Evolutionary conservation across 2,888 invertebrate species (phyloP), one percentile per base, ranked within the genome.

Genomic region (Fragum sueziense): DNA sequence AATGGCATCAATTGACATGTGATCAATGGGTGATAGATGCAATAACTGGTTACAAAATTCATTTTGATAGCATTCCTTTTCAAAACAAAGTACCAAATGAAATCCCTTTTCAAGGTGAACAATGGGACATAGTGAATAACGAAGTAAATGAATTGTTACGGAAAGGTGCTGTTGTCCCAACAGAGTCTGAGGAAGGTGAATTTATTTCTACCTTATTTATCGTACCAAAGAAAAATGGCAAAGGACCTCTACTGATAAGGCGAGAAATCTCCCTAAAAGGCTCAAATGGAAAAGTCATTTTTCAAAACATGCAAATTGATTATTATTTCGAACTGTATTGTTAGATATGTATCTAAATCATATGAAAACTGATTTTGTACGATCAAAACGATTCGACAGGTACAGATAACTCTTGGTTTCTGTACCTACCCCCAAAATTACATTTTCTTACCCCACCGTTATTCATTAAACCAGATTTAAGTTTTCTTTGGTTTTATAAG

Each of bases 41-140:
- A 29, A 47, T 78, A 25, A 25, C 47, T 4, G 78, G 78, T 57
- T 78, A 78, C 51, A 54, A 51, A 29, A 74, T 74, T 65, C 27
- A 74, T 65, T 74, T 78, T 70, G 70, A 70, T 29, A 52, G 34
- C 4, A 2, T 29, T 25, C 74, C 69, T 17, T 34, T 34, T 31
- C 74, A 78, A 59, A 22, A 29, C 4, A 74, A n/a, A 54, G 20
- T 70, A 20, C 78, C 70, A 37, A 73, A 74, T 52, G 74, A 78
- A 33, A 78, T 78, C 27, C 65, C 74, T 25, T 79, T 79, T 57
- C 33, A 74, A 33, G 11, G 3, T 0, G 57, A 67, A 41, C 62
- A 74, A 31, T 31, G 57, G 70, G 6, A 54, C 6, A 70, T 65
- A 70, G 79, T 79, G 14, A 41, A 70, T 51, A 47, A 70, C 37